phyloP scores from a whole-genome alignment of 2,888 invertebrate genomes.

The Macropis europaea region DNA sequence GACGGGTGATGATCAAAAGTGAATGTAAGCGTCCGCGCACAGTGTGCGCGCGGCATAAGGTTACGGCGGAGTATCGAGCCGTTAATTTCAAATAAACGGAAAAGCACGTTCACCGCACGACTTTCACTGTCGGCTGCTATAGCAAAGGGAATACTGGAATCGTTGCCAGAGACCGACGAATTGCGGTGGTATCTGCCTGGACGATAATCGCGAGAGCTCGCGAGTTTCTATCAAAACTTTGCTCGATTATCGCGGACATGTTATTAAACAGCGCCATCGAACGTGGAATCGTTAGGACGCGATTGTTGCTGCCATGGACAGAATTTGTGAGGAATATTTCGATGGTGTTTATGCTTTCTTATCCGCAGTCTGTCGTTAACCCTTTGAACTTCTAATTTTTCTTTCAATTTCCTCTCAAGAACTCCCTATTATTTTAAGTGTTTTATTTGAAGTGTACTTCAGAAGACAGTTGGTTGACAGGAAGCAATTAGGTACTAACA shows the following conservation, averaged over 20 bases:
- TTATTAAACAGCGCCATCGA: background rate
- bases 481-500: too few species aligned
- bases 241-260: background rate
- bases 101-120: conserved; percentile 68
- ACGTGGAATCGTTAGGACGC: conserved; percentile 2
- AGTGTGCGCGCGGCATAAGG: conserved; percentile 15
- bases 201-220: background rate
- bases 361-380: too few species aligned
- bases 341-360: too few species aligned
- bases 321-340: conserved; percentile 1
- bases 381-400: too few species aligned
- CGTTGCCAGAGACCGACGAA: conserved; percentile 44
- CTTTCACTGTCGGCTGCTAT: conserved; percentile 67
- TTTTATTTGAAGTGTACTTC: too few species aligned
- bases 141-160: conserved; percentile 54
- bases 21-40: conserved; percentile 33
- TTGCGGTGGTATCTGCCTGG: conserved; percentile 23
- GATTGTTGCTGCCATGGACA: background rate
- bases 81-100: conserved; percentile 65
- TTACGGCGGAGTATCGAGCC: conserved; percentile 54
- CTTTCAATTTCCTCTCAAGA: too few species aligned
- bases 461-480: too few species aligned
- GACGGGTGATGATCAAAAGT: conserved; percentile 35
- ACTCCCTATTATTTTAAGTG: too few species aligned
- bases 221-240: conserved; percentile 9